Conservation (phyloP, 2,888 invertebrate species). For the Coelinius sp. region DNA sequence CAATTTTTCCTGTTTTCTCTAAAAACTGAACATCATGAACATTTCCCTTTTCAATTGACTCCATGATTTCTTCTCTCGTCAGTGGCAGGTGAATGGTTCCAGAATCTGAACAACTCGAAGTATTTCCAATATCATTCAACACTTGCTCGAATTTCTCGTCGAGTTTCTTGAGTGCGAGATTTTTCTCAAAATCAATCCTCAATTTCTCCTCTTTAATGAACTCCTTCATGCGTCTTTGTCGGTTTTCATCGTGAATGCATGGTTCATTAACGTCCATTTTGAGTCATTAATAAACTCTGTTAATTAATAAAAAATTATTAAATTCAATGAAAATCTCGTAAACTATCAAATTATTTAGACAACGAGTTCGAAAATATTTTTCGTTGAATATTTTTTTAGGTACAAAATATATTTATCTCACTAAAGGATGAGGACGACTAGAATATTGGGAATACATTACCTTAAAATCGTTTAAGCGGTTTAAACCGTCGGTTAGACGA, state of each 20-base stretch:
- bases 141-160: constrained; percentile 5
- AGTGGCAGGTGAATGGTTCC: constrained; percentile 26
- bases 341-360: no score
- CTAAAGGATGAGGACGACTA: no score
- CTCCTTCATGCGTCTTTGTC: background rate
- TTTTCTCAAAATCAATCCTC: background rate
- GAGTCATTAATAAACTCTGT: background rate
- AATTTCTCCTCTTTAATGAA: background rate
- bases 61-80: constrained; percentile 46
- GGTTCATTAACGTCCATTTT: background rate
- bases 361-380: no score
- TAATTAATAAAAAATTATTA: background rate
- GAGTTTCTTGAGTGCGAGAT: background rate
- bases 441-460: background rate
- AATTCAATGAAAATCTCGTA: no score
- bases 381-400: no score
- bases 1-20: background rate
- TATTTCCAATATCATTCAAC: background rate
- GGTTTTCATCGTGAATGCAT: background rate
- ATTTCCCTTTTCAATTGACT: constrained; percentile 22
- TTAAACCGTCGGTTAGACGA: background rate
- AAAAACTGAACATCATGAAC: background rate
- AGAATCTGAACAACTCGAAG: background rate
- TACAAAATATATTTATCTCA: no score
- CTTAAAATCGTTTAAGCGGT: background rate